Percentiles rank a stretch among this genome's conserved stretches.
Evolutionary conservation across 2,113 vertebrate species (phyloP).

Genomic region (Lipophrys pholis): DNA sequence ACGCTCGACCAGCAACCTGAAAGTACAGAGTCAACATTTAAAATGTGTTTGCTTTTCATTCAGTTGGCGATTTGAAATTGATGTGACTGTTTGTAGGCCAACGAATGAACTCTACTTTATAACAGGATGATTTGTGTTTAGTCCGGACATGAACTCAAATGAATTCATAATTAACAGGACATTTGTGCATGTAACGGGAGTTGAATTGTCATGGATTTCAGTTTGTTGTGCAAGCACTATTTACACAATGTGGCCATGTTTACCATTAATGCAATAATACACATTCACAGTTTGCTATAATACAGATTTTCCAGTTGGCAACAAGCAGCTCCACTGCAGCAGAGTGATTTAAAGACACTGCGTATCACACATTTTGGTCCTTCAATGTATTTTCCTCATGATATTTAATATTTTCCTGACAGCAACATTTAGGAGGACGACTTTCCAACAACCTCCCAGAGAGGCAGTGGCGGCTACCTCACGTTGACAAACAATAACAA

Average conservation of each 20-base stretch:
- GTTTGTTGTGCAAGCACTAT: neutral
- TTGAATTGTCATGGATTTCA: neutral
- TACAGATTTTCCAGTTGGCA: conserved; percentile 44
- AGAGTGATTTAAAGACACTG: conserved; percentile 15
- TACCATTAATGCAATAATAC: neutral
- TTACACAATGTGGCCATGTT: neutral
- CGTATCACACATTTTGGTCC: too few relatives aligned
- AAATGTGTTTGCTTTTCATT: too few relatives aligned
- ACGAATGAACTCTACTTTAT: neutral
- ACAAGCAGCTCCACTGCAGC: conserved; percentile 34
- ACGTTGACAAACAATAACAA: conserved; percentile 7
- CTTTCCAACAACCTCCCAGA: neutral
- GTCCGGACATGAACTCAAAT: neutral
- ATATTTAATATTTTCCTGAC: neutral
- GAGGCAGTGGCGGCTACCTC: neutral
- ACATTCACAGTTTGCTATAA: conserved; percentile 19
- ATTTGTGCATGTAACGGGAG: neutral
- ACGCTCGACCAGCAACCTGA: conserved; percentile 94
- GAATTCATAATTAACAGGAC: neutral
- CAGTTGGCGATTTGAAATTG: too few relatives aligned
- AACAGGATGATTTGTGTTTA: too few relatives aligned
- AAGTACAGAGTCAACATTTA: neutral
- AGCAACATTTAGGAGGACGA: conserved; percentile 26
- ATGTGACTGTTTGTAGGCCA: neutral
- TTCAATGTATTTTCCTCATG: too few relatives aligned